These are phyloP conservation scores for Nanorana parkeri DNA, from an alignment of 2,113 vertebrate species.

Conservation along the genomic window DNA sequence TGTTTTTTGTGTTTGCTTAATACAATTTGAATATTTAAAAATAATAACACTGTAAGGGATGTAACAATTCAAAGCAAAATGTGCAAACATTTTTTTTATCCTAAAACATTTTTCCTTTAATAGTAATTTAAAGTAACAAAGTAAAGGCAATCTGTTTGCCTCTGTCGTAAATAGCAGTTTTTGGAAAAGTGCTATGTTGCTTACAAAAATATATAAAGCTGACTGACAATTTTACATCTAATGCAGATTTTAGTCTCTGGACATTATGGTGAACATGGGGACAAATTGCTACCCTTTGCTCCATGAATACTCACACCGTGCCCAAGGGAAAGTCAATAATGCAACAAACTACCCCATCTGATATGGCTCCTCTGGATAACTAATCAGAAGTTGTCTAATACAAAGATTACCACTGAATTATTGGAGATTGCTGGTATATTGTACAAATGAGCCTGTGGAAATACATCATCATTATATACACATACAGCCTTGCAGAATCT, in stretches of 20 bases:
- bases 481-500: constrained; percentile 47
- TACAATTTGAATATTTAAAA: too few species aligned
- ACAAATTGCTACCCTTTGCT: constrained; percentile 18
- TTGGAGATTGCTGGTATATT: constrained; percentile 30
- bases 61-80: too few species aligned
- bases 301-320: constrained; percentile 2
- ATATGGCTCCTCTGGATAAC: constrained; percentile 4
- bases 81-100: too few species aligned
- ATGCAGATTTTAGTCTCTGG: constrained; percentile 17
- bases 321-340: constrained; percentile 32
- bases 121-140: too few species aligned
- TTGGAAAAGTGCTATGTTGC: background rate
- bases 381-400: constrained; percentile 31
- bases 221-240: constrained; percentile 19
- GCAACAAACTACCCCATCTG: constrained; percentile 27
- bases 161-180: too few species aligned
- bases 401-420: constrained; percentile 47
- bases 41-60: too few species aligned
- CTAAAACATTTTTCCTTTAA: too few species aligned
- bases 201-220: constrained; percentile 5
- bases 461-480: constrained; percentile 58
- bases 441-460: constrained; percentile 49
- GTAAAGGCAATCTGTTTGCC: too few species aligned
- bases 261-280: background rate
- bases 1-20: too few species aligned